Conservation (phyloP, 2,113 vertebrate genomes). For the Egretta garzetta region DNA sequence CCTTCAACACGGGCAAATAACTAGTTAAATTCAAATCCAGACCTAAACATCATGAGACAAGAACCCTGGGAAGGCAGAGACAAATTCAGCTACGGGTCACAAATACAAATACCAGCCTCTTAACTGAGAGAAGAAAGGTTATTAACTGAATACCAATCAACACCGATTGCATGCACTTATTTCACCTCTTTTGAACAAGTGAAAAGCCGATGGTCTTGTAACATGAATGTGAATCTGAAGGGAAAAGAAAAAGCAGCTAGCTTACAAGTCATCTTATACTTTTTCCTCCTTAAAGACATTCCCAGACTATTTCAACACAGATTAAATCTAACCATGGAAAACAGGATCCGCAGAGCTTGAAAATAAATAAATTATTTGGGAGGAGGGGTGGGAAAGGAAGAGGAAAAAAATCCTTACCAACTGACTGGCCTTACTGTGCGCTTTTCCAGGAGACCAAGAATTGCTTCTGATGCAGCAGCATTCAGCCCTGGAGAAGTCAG, state of each 20-base stretch:
- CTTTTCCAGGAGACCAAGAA: constrained; percentile 61
- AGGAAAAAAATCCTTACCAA: constrained; percentile 56
- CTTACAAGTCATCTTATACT: neutral
- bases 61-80: neutral
- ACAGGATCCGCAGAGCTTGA: neutral
- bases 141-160: neutral
- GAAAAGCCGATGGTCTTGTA: neutral
- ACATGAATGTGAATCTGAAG: neutral
- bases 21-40: neutral
- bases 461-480: constrained; percentile 55
- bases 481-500: constrained; percentile 1
- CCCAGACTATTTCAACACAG: neutral
- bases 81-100: neutral
- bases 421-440: constrained; percentile 31
- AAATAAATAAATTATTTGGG: neutral
- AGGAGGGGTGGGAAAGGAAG: neutral
- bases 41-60: neutral
- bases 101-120: neutral
- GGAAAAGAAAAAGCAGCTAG: neutral
- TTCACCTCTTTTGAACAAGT: neutral
- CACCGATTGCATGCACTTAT: neutral
- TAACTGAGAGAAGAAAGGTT: neutral
- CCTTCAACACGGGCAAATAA: neutral
- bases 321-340: neutral
- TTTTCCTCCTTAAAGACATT: neutral